Evolutionary conservation across 2,797 vertebrate genomes (phyloP), one percentile per base, ranked within the genome.

Genomic region (Artibeus jamaicensis): DNA sequence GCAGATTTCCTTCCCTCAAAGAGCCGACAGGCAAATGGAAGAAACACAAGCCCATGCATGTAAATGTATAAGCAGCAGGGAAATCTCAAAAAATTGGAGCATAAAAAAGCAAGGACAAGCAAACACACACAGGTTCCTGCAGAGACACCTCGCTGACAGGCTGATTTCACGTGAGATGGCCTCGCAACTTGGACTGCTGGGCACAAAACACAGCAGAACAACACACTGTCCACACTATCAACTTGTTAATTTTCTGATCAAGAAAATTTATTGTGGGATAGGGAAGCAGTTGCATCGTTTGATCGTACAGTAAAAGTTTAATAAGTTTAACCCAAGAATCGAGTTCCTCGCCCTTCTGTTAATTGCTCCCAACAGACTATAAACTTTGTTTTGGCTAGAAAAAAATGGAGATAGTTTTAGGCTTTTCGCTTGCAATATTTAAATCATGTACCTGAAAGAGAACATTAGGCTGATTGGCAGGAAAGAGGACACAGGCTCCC

Each of bases 391-490:
- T 89, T 55, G n/a, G 53, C 34, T 92, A 81, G 50, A 88, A 96
- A 93, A 29, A 77, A 82, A 44, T 44, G 39, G 16, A 87, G 73
- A 16, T 48, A 46, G 8, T 65, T 9, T 89, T 37, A 93, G 50
- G 44, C 8, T 78, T 96, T 94, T 67, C 67, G 89, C 22, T 87
- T 73, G 4, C 44, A 67, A 44, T 79, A 24, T 89, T 95, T 91
- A 84, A 83, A 85, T 77, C 71, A 73, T 26, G 24, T 46, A 29
- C 19, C 42, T 70, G 70, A 91, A 89, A 70, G 9, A 32, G 16
- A 39, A 55, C n/a, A 22, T 81, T 34, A 78, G 65, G 24, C 34
- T 89, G 70, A 59, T 19, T 53, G 53, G 24, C 50, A 26, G 76
- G 32, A 82, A 95, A 55, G 65, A 15, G 24, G 70, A 86, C 14